Percentiles rank a stretch among this genome's conserved stretches.
These are phyloP conservation scores for Poicephalus meyeri DNA, from an alignment of 2,113 vertebrate genomes.

Conservation along the genomic window DNA sequence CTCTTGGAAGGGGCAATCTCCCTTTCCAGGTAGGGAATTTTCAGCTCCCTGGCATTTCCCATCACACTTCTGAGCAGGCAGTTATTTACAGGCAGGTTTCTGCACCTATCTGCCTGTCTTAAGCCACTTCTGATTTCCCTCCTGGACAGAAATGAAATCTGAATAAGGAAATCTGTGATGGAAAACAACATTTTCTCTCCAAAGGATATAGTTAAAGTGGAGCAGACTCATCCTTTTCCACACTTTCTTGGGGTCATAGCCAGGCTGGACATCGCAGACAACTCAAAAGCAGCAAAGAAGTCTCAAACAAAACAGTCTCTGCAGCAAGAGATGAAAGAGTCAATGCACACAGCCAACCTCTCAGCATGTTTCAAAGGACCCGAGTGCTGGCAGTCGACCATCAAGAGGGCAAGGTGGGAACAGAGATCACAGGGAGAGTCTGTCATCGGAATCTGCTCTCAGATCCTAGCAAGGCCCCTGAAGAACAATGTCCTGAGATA, in stretches of 20 bases:
- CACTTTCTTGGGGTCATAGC: neutral
- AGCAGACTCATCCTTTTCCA: neutral
- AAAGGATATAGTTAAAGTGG: neutral
- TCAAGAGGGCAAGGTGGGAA: neutral
- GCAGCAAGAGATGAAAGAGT: neutral
- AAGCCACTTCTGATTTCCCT: neutral
- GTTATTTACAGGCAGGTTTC: neutral
- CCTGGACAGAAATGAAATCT: neutral
- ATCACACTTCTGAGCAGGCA: neutral
- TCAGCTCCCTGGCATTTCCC: neutral
- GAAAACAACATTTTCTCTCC: neutral
- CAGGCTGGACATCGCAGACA: neutral
- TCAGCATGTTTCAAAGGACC: neutral
- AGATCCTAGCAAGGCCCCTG: neutral
- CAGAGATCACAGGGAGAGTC: neutral
- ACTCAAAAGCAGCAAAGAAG: neutral
- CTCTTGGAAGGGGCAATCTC: neutral
- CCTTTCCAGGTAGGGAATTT: neutral
- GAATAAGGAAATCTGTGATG: neutral
- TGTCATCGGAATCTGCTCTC: neutral
- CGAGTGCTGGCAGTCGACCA: neutral
- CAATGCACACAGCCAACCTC: neutral
- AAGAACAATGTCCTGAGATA: neutral
- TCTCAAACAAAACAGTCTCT: neutral
- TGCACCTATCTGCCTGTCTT: neutral